A percentile compares a stretch with the other conserved stretches of the same genome.
Evolutionary conservation across 2,888 invertebrate species (phyloP).

Genomic region (Cybosia mesomella): DNA sequence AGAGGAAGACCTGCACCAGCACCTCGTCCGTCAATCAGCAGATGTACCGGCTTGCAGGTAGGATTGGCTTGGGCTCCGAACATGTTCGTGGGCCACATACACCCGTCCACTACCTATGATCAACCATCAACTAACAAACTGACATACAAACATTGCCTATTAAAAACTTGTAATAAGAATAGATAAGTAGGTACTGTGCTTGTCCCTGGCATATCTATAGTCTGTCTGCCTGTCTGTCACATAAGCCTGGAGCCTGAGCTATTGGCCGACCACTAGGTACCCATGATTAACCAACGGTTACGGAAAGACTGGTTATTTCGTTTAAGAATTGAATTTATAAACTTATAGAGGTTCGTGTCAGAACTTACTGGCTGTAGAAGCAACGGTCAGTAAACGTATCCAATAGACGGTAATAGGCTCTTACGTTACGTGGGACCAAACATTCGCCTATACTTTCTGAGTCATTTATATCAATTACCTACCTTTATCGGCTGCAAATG

Average conservation of each 20-base stretch:
- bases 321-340: neutral
- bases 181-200: neutral
- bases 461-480: too few relatives aligned
- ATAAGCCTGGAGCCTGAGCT: neutral
- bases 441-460: too few relatives aligned
- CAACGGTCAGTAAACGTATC: too few relatives aligned
- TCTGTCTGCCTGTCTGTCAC: constrained; percentile 9
- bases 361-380: neutral
- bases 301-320: constrained; percentile 1
- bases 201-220: neutral
- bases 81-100: too few relatives aligned
- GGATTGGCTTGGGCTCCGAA: too few relatives aligned
- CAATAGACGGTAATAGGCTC: too few relatives aligned
- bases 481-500: too few relatives aligned
- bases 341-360: neutral
- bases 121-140: too few relatives aligned
- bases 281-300: constrained; percentile 6
- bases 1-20: too few relatives aligned
- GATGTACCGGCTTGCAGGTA: neutral
- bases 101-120: too few relatives aligned
- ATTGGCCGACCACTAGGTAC: neutral
- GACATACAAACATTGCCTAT: neutral
- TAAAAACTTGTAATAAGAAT: neutral
- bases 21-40: too few relatives aligned
- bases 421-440: too few relatives aligned